Evolutionary conservation across 2,888 invertebrate genomes (phyloP), one percentile per base, ranked within the genome.

Genomic region (Beris morrisii): DNA sequence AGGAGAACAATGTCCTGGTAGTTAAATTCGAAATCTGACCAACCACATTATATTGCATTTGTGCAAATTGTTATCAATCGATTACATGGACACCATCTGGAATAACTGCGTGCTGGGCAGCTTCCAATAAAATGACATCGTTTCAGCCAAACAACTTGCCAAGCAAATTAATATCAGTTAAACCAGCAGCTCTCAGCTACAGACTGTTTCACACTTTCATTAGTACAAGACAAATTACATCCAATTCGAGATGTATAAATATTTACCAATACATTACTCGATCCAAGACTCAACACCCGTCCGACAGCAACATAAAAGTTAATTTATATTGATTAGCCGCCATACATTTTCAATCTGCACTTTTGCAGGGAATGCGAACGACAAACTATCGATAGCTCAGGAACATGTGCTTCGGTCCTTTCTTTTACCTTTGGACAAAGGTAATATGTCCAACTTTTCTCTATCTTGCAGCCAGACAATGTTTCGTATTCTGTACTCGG

Each of bases 281-380:
- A 54, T 30, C 64, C 54, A 59, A 50, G 50, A 66, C 64, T 66
- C 66, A 55, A 50, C 66, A 63, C 66, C 61, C 61, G 13, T 30
- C 32, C 15, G 31, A 56, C 45, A 38, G 50, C 58, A 54, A 44
- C 11, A 66, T 61, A 55, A 38, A 63, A 69, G 59, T 69, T 69
- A 69, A 69, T 69, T 69, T 67, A 68, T 69, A 69, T 69, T 69
- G 69, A 69, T 69, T 66, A 69, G 61, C 61, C 66, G 66, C 67
- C 66, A 69, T 69, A 66, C 64, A 69, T 69, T 69, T 69, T 66
- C 67, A 69, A 69, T 69, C 69, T 69, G 64, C 56, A 64, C 55
- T 67, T 69, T 67, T 69, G 64, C 56, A 64, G 55, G 53, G 22
- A 28, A 31, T 28, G 15, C 11, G 32, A 50, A 31, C 38, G 38